These are phyloP conservation scores for Hemibagrus guttatus DNA, from an alignment of 2,797 vertebrate genomes.

Conservation along the genomic window DNA sequence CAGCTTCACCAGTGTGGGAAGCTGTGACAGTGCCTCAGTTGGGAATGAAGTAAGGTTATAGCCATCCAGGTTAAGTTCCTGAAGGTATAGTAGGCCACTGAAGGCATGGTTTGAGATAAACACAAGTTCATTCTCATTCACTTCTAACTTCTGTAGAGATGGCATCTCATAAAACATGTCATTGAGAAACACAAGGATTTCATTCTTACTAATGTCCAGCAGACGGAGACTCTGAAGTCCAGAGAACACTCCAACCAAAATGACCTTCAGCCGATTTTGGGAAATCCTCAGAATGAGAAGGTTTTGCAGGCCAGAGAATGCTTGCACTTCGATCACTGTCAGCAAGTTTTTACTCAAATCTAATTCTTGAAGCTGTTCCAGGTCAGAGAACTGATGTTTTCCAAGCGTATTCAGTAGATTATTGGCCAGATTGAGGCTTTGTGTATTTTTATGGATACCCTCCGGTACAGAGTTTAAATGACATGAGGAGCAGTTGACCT, in stretches of 20 bases:
- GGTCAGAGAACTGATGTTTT: constrained; percentile 73
- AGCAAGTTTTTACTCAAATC: constrained; percentile 82
- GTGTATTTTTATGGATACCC: constrained; percentile 68
- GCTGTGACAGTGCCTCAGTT: constrained; percentile 73
- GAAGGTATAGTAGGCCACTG: constrained; percentile 71
- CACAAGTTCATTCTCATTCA: constrained; percentile 80
- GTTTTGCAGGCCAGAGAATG: constrained; percentile 76
- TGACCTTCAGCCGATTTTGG: constrained; percentile 79
- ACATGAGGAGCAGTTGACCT: constrained; percentile 76
- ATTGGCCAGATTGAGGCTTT: constrained; percentile 76
- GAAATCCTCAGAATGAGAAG: constrained; percentile 75
- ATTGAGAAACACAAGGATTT: constrained; percentile 85
- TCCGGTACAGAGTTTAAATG: constrained; percentile 71
- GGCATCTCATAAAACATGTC: constrained; percentile 79
- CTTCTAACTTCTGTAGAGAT: constrained; percentile 74
- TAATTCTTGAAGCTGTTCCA: constrained; percentile 75
- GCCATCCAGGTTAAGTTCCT: constrained; percentile 77
- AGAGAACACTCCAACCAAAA: constrained; percentile 76
- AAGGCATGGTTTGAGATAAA: constrained; percentile 82
- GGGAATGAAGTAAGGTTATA: constrained; percentile 83
- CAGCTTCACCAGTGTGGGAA: constrained; percentile 70
- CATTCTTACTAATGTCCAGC: constrained; percentile 82
- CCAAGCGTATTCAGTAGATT: constrained; percentile 78
- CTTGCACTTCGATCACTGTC: constrained; percentile 70
- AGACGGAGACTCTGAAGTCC: constrained; percentile 75